Base-by-base conservation (phyloP, 2,797 vertebrate species). In the Siniperca scherzeri region DNA sequence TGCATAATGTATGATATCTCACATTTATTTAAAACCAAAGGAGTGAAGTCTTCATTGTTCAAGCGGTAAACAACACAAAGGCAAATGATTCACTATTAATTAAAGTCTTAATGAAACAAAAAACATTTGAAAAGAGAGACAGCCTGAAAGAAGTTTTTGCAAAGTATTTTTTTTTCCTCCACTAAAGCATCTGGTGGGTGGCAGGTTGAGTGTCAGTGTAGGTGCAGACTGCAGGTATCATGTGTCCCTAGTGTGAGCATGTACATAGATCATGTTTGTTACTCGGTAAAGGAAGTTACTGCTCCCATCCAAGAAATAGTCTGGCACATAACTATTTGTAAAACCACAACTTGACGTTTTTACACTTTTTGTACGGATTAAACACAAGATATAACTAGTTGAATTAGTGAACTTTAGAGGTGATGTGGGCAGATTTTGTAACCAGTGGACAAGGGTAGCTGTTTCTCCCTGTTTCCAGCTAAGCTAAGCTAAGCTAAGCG, bases 1-100 rank as follows among this genome's bases (percentile, higher is more conserved):
- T 95, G 88, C 91, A 95, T 94, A 91, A 96, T 96, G 83, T 83
- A 95, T 92, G 90, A 81, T 84, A 74, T 77, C 85, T 94, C 85
- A 87, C 87, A 84, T 91, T 90, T 67, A 82, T 91, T 90, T 85
- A 80, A 92, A 90, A 72, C 61, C 76, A 16, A 74, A 78, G 82
- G 42, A 75, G 80, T 67, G 33, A 91, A 74, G 55, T 88, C 87
- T 84, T 89, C 78, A 92, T 92, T 94, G 84, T 91, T 88, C 14
- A 27, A 74, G 62, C 67, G 10, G 62, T 74, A 85, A 83, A 76
- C 59, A 46, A 53, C 69, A 71, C 21, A 57, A 5, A 46, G 7
- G 42, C 2, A 14, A 11, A 11, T 9, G 17, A 64, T 76, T 75
- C 1, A 38, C 74, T 50, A 21, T 25, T 69, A 55, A 80, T 62